Conservation (phyloP, 2,888 invertebrate species). For the Polia nebulosa region DNA sequence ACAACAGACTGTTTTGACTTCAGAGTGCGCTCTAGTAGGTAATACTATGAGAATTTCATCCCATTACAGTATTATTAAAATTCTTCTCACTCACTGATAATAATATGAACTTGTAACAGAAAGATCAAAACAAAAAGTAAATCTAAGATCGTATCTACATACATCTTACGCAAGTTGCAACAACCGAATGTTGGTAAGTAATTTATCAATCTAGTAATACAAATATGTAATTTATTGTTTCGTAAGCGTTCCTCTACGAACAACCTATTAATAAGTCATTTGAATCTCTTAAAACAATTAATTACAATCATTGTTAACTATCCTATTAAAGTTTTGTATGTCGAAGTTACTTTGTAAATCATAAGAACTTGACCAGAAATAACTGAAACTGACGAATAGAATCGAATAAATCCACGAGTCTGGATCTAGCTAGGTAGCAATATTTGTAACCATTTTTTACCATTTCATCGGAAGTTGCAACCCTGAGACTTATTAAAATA, state of each 20-base stretch:
- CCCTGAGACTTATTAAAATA: too few relatives aligned
- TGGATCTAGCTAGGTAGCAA: too few relatives aligned
- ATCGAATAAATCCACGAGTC: too few relatives aligned
- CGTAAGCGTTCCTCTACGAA: slow-evolving; percentile 11
- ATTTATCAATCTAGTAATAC: slow-evolving; percentile 53
- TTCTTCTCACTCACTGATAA: too few relatives aligned
- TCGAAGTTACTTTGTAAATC: background rate
- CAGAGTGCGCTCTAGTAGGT: background rate
- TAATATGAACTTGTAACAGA: background rate
- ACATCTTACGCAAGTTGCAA: slow-evolving; percentile 22
- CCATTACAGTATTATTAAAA: too few relatives aligned
- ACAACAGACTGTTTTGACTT: background rate
- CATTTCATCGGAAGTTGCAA: too few relatives aligned
- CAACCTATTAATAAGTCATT: slow-evolving; percentile 59
- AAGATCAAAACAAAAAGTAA: background rate
- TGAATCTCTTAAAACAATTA: slow-evolving; percentile 35
- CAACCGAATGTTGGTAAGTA: slow-evolving; percentile 11
- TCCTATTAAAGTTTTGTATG: slow-evolving; percentile 3
- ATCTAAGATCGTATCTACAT: background rate
- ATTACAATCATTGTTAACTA: slow-evolving; percentile 32
- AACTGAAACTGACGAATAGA: background rate
- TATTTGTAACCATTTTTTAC: too few relatives aligned
- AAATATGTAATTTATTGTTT: slow-evolving; percentile 40
- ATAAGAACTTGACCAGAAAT: background rate
- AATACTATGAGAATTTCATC: too few relatives aligned